Conservation (phyloP, 2,888 invertebrate genomes). For the Ochlodes sylvanus region DNA sequence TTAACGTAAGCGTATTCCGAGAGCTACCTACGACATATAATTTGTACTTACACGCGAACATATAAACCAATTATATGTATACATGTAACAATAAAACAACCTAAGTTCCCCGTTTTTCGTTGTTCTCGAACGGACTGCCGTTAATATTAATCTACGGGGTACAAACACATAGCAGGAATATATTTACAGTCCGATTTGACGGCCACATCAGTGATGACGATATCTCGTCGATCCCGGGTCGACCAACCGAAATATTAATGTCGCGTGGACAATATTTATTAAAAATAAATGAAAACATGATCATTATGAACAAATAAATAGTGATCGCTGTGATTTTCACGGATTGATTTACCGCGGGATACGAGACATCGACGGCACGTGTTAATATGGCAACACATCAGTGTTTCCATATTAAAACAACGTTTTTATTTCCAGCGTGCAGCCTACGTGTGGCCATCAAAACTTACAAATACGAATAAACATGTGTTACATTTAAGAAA, state of each 20-base stretch:
- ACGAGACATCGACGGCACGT: background rate
- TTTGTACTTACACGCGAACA: constrained; percentile 80
- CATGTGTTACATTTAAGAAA: constrained; percentile 3
- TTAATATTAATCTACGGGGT: constrained; percentile 67
- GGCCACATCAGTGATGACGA: constrained; percentile 49
- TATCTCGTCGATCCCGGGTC: constrained; percentile 3
- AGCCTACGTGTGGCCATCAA: constrained; percentile 10
- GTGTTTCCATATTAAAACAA: background rate
- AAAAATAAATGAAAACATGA: constrained; percentile 18
- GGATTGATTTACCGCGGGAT: constrained; percentile 17
- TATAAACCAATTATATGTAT: constrained; percentile 69
- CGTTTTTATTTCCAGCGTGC: background rate
- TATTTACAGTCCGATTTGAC: constrained; percentile 73
- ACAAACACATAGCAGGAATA: constrained; percentile 59
- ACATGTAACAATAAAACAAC: constrained; percentile 63
- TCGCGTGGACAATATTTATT: background rate
- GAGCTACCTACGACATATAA: constrained; percentile 70
- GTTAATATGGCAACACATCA: constrained; percentile 1
- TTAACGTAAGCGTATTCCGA: constrained; percentile 72
- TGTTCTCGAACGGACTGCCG: constrained; percentile 77
- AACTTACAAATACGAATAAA: constrained; percentile 26
- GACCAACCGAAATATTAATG: constrained; percentile 19
- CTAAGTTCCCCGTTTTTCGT: constrained; percentile 81
- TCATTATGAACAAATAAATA: constrained; percentile 23
- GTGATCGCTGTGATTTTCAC: constrained; percentile 23